Evolutionary conservation across 2,113 vertebrate species (phyloP), one percentile per base, ranked within the genome.

Genomic region (Halichoeres trimaculatus): DNA sequence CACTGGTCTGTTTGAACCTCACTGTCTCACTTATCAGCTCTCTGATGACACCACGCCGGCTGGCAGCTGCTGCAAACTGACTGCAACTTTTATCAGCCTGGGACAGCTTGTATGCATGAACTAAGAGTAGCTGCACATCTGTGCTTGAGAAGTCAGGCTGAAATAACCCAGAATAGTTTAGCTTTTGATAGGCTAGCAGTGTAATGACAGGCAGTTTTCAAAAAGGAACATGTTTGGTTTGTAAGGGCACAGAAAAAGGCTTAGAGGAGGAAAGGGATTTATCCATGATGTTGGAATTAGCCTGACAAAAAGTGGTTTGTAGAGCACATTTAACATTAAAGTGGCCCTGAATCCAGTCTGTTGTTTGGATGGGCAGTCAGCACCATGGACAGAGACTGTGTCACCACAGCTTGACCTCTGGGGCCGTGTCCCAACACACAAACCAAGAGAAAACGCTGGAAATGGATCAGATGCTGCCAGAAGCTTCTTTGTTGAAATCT

Each of bases 321-420:
- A 43, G 22, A 14, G 10, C 35, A 65, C 36, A 53, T 35, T 72
- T 74, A 61, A 69, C 64, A 65, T 69, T 19, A 51, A 16, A 43
- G n/a, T 14, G 20, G 52, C 41, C 66, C 55, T 34, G 30, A 61
- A 30, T 67, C 10, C n/a, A 40, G n/a, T 51, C 58, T 52, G 34
- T 55, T 66, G 41, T 82, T 81, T 53, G 52, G 68, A 83, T 73
- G 74, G 76, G 69, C 77, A 81, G 71, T 91, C 91, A 94, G 92
- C 72, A 93, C 93, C 93, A 90, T 80, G 88, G 90, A 93, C 87
- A 93, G 90, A 82, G 89, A 48, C 54, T 17, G 26, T 8, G 47
- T 85, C 72, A 70, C 79, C 64, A 61, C 74, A 34, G 67, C 52
- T 40, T 86, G 90, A 91, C 86, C 89, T 61, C 74, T 63, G 81